A percentile compares a stretch with the other conserved stretches of the same genome.
Conservation (phyloP, 1,140 invertebrate genomes). For the Andricus grossulariae region DNA sequence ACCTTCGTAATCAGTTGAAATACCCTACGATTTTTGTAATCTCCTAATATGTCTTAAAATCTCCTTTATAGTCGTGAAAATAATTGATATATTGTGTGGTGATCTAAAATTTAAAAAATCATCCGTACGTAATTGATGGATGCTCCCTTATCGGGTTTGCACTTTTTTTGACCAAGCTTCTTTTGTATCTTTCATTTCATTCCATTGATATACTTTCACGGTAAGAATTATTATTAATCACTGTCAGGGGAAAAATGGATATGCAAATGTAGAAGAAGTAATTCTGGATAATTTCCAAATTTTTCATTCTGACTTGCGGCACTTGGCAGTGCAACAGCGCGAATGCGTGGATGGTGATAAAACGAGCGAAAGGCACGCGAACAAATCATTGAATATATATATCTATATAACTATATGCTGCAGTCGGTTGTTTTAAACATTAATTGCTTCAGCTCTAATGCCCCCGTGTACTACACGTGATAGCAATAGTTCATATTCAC, state of each 20-base stretch:
- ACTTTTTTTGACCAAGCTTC: too few species aligned
- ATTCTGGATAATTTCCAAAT: slow-evolving; percentile 21
- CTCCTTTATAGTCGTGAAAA: too few species aligned
- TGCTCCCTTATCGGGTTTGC: too few species aligned
- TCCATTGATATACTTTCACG: background rate
- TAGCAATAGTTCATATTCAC: slow-evolving; percentile 25
- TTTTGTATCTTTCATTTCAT: background rate
- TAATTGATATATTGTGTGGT: too few species aligned
- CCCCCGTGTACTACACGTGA: slow-evolving; percentile 18
- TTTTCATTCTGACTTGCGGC: slow-evolving; percentile 5
- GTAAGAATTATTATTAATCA: background rate
- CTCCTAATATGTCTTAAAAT: too few species aligned
- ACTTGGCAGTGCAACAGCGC: slow-evolving; percentile 7
- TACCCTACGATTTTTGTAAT: too few species aligned
- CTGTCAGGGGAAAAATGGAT: background rate
- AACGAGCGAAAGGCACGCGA: slow-evolving; percentile 24
- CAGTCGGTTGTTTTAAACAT: slow-evolving; percentile 19
- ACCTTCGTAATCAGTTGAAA: too few species aligned
- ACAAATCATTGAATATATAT: slow-evolving; percentile 14
- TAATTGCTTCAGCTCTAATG: slow-evolving; percentile 24
- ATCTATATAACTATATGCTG: background rate
- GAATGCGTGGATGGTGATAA: slow-evolving; percentile 24
- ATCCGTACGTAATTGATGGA: too few species aligned
- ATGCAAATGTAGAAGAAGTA: slow-evolving; percentile 21
- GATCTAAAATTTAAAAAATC: too few species aligned